Evolutionary conservation across 2,797 vertebrate species (phyloP).

Genomic region (Clarias pachynema): DNA sequence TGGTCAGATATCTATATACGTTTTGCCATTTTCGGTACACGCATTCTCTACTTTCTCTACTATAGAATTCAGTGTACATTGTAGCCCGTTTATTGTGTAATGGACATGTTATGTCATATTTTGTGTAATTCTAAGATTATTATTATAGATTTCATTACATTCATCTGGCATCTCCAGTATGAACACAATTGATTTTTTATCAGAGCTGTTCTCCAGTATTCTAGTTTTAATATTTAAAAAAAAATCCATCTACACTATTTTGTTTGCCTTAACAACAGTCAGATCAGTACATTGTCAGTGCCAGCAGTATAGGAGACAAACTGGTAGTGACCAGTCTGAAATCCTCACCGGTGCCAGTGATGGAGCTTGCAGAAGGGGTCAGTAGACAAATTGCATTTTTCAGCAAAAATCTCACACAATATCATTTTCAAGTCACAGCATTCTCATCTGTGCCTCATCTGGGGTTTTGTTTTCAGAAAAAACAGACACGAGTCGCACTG

Average conservation of each 20-base stretch:
- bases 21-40: background rate
- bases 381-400: constrained; percentile 62
- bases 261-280: constrained; percentile 69
- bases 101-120: background rate
- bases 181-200: background rate
- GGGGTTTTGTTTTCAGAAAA: constrained; percentile 76
- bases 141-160: background rate
- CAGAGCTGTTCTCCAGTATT: background rate
- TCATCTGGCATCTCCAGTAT: background rate
- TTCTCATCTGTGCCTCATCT: constrained; percentile 37
- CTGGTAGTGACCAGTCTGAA: constrained; percentile 92
- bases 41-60: background rate
- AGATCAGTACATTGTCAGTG: constrained; percentile 92
- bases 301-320: constrained; percentile 92
- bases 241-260: background rate
- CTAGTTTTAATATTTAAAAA: background rate
- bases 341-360: constrained; percentile 82
- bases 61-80: background rate
- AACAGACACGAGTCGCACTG: constrained; percentile 88
- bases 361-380: constrained; percentile 93
- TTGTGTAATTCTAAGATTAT: background rate
- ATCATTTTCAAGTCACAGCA: background rate
- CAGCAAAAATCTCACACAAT: background rate
- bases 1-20: background rate
- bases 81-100: background rate